Base-by-base conservation (phyloP, 2,797 vertebrate species). In the Artibeus jamaicensis region DNA sequence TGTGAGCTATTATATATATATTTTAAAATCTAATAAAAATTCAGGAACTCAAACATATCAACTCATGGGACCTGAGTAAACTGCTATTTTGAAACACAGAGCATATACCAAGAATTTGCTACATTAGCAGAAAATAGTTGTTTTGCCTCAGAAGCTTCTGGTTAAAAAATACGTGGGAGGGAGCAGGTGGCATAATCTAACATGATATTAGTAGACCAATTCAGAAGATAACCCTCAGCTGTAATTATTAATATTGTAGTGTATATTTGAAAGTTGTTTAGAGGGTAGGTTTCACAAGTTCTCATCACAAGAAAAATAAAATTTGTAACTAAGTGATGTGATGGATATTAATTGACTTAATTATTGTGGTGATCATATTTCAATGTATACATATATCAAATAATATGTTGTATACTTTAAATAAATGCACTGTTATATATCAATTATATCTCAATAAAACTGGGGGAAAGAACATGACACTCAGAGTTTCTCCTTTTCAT, bases 1-100 rank as follows among this genome's bases (percentile, higher is more conserved):
- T 46, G 32, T 71, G 70, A 86, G 46, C 81, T 95, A 86, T 88
- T 93, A 62, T 32, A 68, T 2, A 84, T 37, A 79, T 55, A 74
- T 57, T 92, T 96, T 86, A 78, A 91, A 91, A 94, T 87, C 29
- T 81, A 92, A 93, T 93, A 91, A 82, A 94, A 94, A 91, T 87
- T 39, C 74, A 90, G 74, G 37, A 93, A 91, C 18, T 87, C 39
- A 91, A 94, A 96, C 42, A 50, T 73, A 89, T 42, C 44, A 76
- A 95, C n/a, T 4, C 70, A n/a, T 53, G 85, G 87, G 55, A 88
- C 73, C 32, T 79, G 62, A 83, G 57, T n/a, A 88, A 86, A 93
- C 65, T 37, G 11, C 24, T 53, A 50, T 91, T 94, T 96, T 55
- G 68, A 93, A 96, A 89, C 32, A 91, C 84, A 85, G 82, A 95